phyloP scores from a whole-genome alignment of 2,888 invertebrate species.

The Sipha maydis region DNA sequence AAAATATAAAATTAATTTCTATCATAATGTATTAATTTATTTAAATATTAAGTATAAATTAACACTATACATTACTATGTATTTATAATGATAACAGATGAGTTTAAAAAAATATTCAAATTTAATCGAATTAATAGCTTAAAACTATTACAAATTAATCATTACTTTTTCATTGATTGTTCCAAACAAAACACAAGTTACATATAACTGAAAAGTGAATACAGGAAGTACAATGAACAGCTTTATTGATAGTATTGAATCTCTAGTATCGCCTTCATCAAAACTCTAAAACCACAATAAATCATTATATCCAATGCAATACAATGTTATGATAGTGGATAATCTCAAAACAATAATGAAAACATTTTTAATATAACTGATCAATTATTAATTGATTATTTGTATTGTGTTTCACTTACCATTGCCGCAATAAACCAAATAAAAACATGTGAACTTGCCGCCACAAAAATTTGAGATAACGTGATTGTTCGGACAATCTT shows the following conservation, averaged over 20 bases:
- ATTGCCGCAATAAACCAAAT: conserved; percentile 33
- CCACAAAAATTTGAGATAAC: conserved; percentile 1
- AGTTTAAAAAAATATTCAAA: no score
- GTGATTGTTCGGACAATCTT: background rate
- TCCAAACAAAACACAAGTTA: background rate
- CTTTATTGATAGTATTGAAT: background rate
- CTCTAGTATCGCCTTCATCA: background rate
- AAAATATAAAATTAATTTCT: no score
- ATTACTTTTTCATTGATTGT: conserved; percentile 12
- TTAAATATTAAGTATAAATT: no score
- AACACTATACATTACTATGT: no score
- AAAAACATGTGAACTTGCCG: background rate
- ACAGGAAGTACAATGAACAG: background rate
- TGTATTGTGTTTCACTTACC: background rate
- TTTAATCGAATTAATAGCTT: no score
- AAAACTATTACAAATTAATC: no score
- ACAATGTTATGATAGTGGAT: background rate
- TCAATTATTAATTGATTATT: no score
- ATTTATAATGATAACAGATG: no score
- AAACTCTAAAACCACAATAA: background rate
- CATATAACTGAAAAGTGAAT: background rate
- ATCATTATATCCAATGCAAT: background rate
- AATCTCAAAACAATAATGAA: no score
- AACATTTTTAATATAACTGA: no score
- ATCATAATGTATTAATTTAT: no score